Evolutionary conservation across 2,113 vertebrate genomes (phyloP), one percentile per base, ranked within the genome.

Genomic region (Noturus placidus): DNA sequence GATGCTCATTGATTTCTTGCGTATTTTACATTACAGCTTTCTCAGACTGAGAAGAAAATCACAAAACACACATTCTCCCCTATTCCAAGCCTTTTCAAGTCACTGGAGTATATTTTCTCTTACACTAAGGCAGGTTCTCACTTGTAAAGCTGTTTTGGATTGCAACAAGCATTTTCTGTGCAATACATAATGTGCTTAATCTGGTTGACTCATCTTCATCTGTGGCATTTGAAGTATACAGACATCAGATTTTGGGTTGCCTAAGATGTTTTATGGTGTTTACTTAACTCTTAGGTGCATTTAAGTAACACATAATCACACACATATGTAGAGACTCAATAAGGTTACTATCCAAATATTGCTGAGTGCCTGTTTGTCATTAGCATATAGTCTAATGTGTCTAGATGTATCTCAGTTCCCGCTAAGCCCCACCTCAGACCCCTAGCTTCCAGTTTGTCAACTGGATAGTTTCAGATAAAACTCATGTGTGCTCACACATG

Each of bases 381-480:
- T 74, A 42, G 70, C 20, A 9, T 25, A 20, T 74, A 25, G 35
- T 42, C 35, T 22, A 46, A 46, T 46, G 42, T 6, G 7, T 20
- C 69, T 70, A 38, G 69, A 20, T 38, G 69, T 6, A 2, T 38
- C 69, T 38, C 33, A 35, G 15, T 70, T 57, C 84, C 46, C 74
- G 46, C 70, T 69, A 76, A 35, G 67, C 87, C 54, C 85, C 85
- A 90, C 91, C 91, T 88, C 92, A 93, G 90, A 91, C 90, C 89
- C 74, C 92, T 89, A 84, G 20, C 90, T 94, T 95, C 94, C 94
- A 95, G 93, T 94, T 93, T 91, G 89, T 92, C 89, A 61, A 80
- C 52, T 87, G 77, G 74, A 88, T 91, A 74, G 88, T 88, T 92
- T 94, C 88, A 92, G 90, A 92, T 92, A 89, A 93, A 79, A 76